Percentiles rank a stretch among this genome's conserved stretches.
Evolutionary conservation across 2,888 invertebrate genomes (phyloP).

Genomic region (Plutella xylostella): DNA sequence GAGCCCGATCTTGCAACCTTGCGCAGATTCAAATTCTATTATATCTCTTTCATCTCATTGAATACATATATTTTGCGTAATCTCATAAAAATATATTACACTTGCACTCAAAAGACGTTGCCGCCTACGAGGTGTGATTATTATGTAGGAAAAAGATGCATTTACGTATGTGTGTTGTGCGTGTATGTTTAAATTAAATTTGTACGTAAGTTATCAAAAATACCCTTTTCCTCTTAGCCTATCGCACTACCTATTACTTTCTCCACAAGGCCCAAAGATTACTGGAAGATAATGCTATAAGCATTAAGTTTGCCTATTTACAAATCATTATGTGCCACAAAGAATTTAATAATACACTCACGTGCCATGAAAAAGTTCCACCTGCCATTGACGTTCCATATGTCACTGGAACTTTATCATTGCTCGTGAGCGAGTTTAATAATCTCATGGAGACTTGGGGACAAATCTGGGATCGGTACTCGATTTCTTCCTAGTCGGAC

Average conservation of each 20-base stretch:
- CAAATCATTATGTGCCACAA: not conserved
- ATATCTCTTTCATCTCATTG: slow-evolving; percentile 1
- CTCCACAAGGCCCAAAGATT: too few relatives aligned
- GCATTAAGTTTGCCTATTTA: too few relatives aligned
- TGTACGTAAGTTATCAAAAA: not conserved
- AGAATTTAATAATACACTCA: not conserved
- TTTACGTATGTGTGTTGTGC: too few relatives aligned
- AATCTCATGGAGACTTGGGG: not conserved
- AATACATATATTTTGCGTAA: not conserved
- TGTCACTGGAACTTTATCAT: too few relatives aligned
- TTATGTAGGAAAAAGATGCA: too few relatives aligned
- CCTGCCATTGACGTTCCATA: too few relatives aligned
- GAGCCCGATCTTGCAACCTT: slow-evolving; percentile 3
- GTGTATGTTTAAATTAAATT: too few relatives aligned
- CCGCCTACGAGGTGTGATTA: not conserved
- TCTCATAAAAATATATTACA: not conserved
- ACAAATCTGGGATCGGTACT: slow-evolving; percentile 21
- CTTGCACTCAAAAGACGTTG: slow-evolving; percentile 1
- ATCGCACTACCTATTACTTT: too few relatives aligned
- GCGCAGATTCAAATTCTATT: not conserved
- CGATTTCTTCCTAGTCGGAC: slow-evolving; percentile 42
- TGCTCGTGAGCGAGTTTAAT: too few relatives aligned
- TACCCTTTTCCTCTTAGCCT: too few relatives aligned
- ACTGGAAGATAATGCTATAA: too few relatives aligned
- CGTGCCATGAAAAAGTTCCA: too few relatives aligned